Base-by-base conservation (phyloP, 2,888 invertebrate species). In the Pantelozetes paolii region DNA sequence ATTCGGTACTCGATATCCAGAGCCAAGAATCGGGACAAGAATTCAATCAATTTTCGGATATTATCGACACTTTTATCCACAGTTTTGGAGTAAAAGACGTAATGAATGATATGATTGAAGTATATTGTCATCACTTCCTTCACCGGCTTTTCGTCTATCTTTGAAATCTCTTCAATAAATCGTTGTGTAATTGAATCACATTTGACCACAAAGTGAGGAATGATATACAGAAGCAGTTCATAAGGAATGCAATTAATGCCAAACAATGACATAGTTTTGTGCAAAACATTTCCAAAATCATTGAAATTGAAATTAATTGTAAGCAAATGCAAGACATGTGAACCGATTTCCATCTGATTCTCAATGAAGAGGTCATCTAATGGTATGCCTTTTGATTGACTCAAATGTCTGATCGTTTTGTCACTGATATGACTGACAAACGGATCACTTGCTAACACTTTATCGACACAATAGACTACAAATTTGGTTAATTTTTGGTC, bases 361-460 rank as follows among this genome's bases (percentile, higher is more conserved):
- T 64, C 36, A 36, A 64, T 64, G 20, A 64, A 30, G 32, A 64
- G 36, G 6, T 64, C 2, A n/a, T 64, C 36, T 20, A 64, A 64
- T 8, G 32, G 30, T 18, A 36, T 36, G 20, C 36, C 18, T 20
- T 36, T 64, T 20, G n/a, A n/a, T 36, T 36, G 15, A n/a, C 36
- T 32, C n/a, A 64, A 36, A 64, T 30, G n/a, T 64, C 36, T 64
- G 64, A 64, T 64, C 8, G n/a, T 20, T 36, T 64, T 64, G 32
- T 30, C 36, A n/a, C n/a, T 20, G 20, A 64, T 64, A 20, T 64
- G 64, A 36, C 36, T 64, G 3, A 30, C 6, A n/a, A 64, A 64
- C 20, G 1, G 1, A 36, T 64, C 20, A 0, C 11, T 36, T 64
- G 15, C 32, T 13, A 64, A n/a, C 30, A 15, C 5, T 1, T n/a